Percentiles rank a stretch among this genome's conserved stretches.
Evolutionary conservation across 2,797 vertebrate genomes (phyloP).

Genomic region (Centroberyx gerrardi): DNA sequence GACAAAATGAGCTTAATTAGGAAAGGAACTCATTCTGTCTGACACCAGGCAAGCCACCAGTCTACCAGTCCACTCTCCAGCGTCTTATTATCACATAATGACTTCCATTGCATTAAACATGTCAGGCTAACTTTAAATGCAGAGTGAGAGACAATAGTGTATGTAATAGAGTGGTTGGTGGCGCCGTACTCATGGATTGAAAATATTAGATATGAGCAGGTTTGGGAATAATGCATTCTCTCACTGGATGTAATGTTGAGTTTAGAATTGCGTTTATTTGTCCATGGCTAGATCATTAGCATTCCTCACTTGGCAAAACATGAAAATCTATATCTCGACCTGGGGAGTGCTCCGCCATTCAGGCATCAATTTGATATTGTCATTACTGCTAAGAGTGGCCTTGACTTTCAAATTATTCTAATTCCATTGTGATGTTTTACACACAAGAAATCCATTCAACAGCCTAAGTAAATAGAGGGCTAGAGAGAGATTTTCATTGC

Average conservation of each 20-base stretch:
- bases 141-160: slow-evolving; percentile 40
- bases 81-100: slow-evolving; percentile 77
- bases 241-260: slow-evolving; percentile 30
- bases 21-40: slow-evolving; percentile 72
- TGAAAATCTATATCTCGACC: slow-evolving; percentile 52
- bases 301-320: slow-evolving; percentile 51
- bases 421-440: slow-evolving; percentile 47
- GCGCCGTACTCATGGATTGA: slow-evolving; percentile 32
- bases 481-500: slow-evolving; percentile 41
- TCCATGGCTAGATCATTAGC: slow-evolving; percentile 49
- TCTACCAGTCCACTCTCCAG: slow-evolving; percentile 63
- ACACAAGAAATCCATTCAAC: slow-evolving; percentile 36
- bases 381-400: slow-evolving; percentile 43
- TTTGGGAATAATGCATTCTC: slow-evolving; percentile 42
- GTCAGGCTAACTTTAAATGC: slow-evolving; percentile 61
- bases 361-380: slow-evolving; percentile 55
- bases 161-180: slow-evolving; percentile 48
- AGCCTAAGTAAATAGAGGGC: slow-evolving; percentile 13
- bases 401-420: slow-evolving; percentile 54
- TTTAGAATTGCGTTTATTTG: slow-evolving; percentile 58
- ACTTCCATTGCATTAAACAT: slow-evolving; percentile 78
- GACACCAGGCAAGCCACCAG: slow-evolving; percentile 75
- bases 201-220: slow-evolving; percentile 48
- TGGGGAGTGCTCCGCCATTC: slow-evolving; percentile 25
- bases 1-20: slow-evolving; percentile 83